Evolutionary conservation across 1,140 invertebrate species (phyloP).

Genomic region (Tetragnatha versicolor): DNA sequence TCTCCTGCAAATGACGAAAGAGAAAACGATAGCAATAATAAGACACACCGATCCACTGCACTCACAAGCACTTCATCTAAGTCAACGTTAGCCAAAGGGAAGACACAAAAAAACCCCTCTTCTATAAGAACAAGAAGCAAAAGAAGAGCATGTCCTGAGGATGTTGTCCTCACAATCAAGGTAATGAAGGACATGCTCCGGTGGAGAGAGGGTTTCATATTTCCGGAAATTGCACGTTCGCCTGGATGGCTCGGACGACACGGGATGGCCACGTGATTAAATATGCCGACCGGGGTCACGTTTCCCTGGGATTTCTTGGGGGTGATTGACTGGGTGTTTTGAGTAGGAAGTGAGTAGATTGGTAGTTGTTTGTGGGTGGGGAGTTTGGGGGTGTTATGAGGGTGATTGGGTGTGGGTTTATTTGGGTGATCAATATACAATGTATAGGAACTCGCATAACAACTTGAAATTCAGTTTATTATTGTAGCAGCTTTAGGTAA

Average conservation of each 20-base stretch:
- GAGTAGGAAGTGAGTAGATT: too few species aligned
- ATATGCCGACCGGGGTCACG: too few species aligned
- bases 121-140: background rate
- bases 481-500: too few species aligned
- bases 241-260: slow-evolving; percentile 15
- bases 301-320: too few species aligned
- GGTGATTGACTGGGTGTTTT: too few species aligned
- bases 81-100: background rate
- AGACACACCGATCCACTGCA: slow-evolving; percentile 9
- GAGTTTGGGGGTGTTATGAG: too few species aligned
- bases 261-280: background rate
- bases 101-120: background rate
- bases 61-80: background rate
- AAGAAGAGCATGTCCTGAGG: slow-evolving; percentile 2
- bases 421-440: too few species aligned
- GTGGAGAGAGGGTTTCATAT: slow-evolving; percentile 46
- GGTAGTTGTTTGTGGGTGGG: too few species aligned
- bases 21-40: slow-evolving; percentile 12
- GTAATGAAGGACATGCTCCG: slow-evolving; percentile 50
- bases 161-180: slow-evolving; percentile 36
- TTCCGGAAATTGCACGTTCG: slow-evolving; percentile 46
- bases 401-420: too few species aligned
- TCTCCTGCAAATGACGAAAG: too few species aligned
- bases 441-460: too few species aligned
- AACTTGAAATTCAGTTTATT: too few species aligned